These are phyloP conservation scores for Meiosimyza platycephala DNA, from an alignment of 2,888 invertebrate species.

Conservation along the genomic window DNA sequence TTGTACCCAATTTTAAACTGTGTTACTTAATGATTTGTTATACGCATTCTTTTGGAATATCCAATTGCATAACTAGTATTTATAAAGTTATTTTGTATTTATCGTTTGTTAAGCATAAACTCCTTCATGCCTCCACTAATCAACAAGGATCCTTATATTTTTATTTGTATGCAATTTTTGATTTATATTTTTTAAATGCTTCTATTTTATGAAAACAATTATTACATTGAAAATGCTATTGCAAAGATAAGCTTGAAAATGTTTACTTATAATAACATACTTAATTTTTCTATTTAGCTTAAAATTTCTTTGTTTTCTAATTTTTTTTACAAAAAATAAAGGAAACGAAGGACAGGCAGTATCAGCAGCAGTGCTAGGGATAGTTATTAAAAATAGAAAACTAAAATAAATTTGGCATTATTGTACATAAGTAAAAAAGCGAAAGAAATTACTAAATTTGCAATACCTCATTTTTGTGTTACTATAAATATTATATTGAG, in stretches of 20 bases:
- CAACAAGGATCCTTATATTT: no score
- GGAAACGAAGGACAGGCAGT: constrained; percentile 13
- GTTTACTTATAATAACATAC: constrained; percentile 5
- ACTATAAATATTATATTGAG: constrained; percentile 10
- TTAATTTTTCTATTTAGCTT: constrained; percentile 23
- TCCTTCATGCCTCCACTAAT: background rate
- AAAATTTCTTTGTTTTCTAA: background rate
- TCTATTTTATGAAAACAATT: no score
- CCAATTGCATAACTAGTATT: no score
- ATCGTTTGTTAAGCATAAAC: background rate
- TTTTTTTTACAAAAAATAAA: constrained; percentile 13
- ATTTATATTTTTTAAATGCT: no score
- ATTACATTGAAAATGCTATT: no score
- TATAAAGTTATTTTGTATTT: no score
- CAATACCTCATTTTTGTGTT: constrained; percentile 27
- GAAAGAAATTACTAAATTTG: constrained; percentile 20
- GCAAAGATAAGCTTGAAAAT: background rate
- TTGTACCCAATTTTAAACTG: no score
- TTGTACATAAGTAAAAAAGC: constrained; percentile 19
- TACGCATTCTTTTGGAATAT: no score
- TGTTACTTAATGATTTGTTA: no score
- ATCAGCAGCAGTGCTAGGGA: background rate
- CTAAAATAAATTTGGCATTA: constrained; percentile 16
- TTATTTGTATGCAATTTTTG: no score
- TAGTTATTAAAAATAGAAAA: background rate